Conservation (phyloP, 2,797 vertebrate genomes). For the Trachurus trachurus region DNA sequence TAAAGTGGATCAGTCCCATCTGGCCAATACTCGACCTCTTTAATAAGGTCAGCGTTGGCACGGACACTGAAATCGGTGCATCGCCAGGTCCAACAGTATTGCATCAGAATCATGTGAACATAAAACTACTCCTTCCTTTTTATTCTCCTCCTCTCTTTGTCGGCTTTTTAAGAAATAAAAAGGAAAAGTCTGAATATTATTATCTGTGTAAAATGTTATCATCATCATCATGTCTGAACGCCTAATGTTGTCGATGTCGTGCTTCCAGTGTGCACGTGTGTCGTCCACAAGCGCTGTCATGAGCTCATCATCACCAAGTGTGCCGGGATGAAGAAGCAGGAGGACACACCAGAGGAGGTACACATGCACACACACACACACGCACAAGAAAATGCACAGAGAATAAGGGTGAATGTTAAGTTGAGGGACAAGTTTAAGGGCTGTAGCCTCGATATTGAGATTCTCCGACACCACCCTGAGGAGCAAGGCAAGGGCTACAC, state of each 20-base stretch:
- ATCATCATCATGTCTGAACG: neutral
- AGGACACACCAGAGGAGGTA: slow-evolving; percentile 94
- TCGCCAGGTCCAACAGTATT: neutral
- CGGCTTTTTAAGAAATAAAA: neutral
- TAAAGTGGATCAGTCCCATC: slow-evolving; percentile 35
- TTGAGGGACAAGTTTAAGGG: no score
- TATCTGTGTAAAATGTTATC: neutral
- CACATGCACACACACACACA: neutral
- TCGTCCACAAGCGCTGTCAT: slow-evolving; percentile 98
- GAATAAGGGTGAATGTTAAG: neutral
- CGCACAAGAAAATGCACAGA: neutral
- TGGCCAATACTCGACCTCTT: neutral
- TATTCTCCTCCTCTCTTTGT: neutral
- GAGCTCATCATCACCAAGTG: slow-evolving; percentile 99
- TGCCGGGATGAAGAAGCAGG: slow-evolving; percentile 97
- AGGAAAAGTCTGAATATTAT: neutral
- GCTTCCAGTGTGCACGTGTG: slow-evolving; percentile 95
- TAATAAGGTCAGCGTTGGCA: slow-evolving; percentile 9
- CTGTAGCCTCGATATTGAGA: no score
- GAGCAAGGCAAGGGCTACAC: no score
- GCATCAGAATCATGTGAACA: neutral
- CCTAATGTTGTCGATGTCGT: neutral
- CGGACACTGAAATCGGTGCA: slow-evolving; percentile 10
- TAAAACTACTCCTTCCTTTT: neutral
- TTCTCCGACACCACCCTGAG: no score